Base-by-base conservation (phyloP, 2,113 vertebrate species). In the Zosterops borbonicus region DNA sequence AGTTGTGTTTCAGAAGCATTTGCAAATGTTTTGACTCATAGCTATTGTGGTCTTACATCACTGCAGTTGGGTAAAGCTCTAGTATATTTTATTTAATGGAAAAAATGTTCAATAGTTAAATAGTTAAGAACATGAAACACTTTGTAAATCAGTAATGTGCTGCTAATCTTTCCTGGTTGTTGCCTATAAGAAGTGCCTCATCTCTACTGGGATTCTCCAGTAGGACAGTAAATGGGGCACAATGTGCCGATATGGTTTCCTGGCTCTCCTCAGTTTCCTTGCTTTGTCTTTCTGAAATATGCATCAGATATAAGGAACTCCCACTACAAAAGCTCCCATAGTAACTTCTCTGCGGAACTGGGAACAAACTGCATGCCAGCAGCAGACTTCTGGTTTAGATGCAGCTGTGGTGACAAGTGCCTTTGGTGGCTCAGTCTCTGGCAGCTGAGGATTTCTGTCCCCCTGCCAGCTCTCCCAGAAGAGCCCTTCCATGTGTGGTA, bases 281-380 rank as follows among this genome's bases (percentile, higher is more conserved):
- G 22, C 65, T 56, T 90, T 80, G 16, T 69, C n/a, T 60, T 89
- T 90, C 37, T 87, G 56, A 92, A 91, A 75, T 46, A 82, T 56
- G n/a, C 31, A 73, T 71, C 62, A 69, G 62, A 29, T 56, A 19
- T 9, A 46, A 83, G 65, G 58, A 87, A 42, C 22, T 85, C 53
- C 64, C 29, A 28, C 47, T 80, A 10, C 35, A 29, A 31, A 91
- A 85, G 58, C 93, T 94, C 82, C 82, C 50, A 53, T 39, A 49
- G 69, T 78, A 68, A 71, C 44, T 21, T 78, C 33, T 22, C 39
- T 37, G 62, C 52, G 56, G 81, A 94, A 31, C 8, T 69, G n/a
- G 55, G 65, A 76, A 12, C 59, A 75, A 75, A 25, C 27, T 31
- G 27, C 11, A 5, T 50, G 41, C 60, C 53, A 64, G 73, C 64